These are phyloP conservation scores for Brachionus rubens DNA, from an alignment of 1,140 invertebrate genomes.

Conservation along the genomic window DNA sequence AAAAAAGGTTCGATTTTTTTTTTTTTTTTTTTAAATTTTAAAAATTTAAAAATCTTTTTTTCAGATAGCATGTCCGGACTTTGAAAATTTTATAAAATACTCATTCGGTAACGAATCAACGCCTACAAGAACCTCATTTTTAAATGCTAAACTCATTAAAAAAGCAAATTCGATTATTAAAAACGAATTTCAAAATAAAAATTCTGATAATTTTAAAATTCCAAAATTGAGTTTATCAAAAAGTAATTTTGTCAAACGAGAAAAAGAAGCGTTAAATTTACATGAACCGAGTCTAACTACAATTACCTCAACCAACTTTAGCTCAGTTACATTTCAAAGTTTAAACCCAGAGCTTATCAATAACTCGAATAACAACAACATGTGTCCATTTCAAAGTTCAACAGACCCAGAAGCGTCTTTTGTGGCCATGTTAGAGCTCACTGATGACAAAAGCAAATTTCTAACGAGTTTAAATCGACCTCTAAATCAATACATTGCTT, in stretches of 20 bases:
- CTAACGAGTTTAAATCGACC: background rate
- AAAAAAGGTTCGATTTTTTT: background rate
- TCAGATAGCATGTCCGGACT: background rate
- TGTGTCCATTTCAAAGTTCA: background rate
- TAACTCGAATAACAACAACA: background rate
- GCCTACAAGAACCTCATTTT: background rate
- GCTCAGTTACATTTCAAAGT: background rate
- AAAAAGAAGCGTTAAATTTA: background rate
- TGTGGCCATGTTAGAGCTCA: background rate
- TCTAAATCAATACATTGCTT: slow-evolving; percentile 19
- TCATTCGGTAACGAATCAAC: background rate
- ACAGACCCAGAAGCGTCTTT: slow-evolving; percentile 6
- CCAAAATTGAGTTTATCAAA: slow-evolving; percentile 11
- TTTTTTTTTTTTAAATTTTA: background rate
- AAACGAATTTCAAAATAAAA: background rate
- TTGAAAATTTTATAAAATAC: background rate
- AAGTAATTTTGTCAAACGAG: background rate
- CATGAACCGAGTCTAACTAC: background rate
- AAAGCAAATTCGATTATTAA: background rate
- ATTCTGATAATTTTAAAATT: background rate
- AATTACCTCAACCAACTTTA: background rate
- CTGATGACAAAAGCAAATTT: background rate
- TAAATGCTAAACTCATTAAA: background rate
- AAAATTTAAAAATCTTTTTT: background rate
- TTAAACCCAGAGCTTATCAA: background rate